Base-by-base conservation (phyloP, 2,113 vertebrate genomes). In the Chaetops frenatus region DNA sequence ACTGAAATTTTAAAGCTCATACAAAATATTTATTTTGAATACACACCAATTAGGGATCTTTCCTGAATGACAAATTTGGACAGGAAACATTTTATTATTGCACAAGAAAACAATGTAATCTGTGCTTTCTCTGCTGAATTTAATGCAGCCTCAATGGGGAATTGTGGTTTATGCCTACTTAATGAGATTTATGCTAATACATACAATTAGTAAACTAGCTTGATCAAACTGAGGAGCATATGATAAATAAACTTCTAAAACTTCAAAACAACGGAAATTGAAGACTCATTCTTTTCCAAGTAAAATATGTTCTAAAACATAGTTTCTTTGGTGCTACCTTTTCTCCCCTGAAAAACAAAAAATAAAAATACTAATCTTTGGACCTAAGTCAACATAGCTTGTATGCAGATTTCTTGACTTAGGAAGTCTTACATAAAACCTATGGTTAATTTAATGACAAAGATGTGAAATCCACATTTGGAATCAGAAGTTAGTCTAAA, bases 151-250 rank as follows among this genome's bases (percentile, higher is more conserved):
- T 53, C 87, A 72, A 89, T 85, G 50, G 65, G 53, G 22, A 36
- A 48, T 54, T 85, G 28, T 58, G 45, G 25, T 67, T 86, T 84
- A n/a, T 89, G 48, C 45, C 42, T 95, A 15, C 42, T 71, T 91
- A 89, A 95, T 90, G 70, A 85, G 48, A 77, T 87, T 94, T 89
- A 91, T 94, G 84, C 57, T 94, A 94, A 92, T 95, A 19, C 19
- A 53, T 79, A 14, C 42, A 95, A 47, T 89, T 89, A 89, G 44
- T 53, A 85, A 82, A 82, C 15, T 58, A 58, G 15, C 42, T 89
- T 94, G 44, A 64, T 92, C n/a, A 92, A 76, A 89, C 48, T 58
- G 65, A 84, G 21, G 0, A 2, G 8, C 15, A 3, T 60, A 67
- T 61, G 51, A 72, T 76, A 95, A 86, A 65, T 84, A 51, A 11